phyloP scores from a whole-genome alignment of 2,888 invertebrate genomes.

The Trichogramma evanescens region DNA sequence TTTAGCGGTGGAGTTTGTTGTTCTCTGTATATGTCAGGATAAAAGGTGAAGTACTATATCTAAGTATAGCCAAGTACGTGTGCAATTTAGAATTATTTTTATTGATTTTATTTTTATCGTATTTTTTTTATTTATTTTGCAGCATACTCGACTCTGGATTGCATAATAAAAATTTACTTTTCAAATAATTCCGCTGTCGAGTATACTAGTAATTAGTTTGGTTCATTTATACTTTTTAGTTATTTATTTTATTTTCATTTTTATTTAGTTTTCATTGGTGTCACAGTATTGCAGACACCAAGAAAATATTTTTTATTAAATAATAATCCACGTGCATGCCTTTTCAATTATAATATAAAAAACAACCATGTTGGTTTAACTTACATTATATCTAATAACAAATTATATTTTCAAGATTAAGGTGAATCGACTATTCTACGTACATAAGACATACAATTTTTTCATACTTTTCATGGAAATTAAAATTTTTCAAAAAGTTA shows the following conservation, averaged over 20 bases:
- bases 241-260: constrained; percentile 2
- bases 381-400: constrained; percentile 11
- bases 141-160: too few relatives aligned
- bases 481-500: too few relatives aligned
- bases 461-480: constrained; percentile 2
- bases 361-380: constrained; percentile 13
- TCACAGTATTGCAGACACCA: constrained; percentile 1
- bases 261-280: constrained; percentile 10
- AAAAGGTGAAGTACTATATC: too few relatives aligned
- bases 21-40: too few relatives aligned
- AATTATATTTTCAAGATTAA: constrained; percentile 20
- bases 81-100: too few relatives aligned
- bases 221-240: background rate
- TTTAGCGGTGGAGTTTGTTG: too few relatives aligned
- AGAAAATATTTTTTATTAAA: constrained; percentile 10
- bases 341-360: constrained; percentile 7
- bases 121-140: too few relatives aligned
- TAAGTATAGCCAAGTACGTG: too few relatives aligned
- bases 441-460: constrained; percentile 18
- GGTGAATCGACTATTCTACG: constrained; percentile 15
- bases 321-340: constrained; percentile 12
- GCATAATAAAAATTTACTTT: too few relatives aligned
- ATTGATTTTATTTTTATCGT: too few relatives aligned
- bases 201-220: constrained; percentile 6
- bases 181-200: background rate